A percentile compares a stretch with the other conserved stretches of the same genome.
Conservation (phyloP, 2,113 vertebrate genomes). For the Ursus arctos region DNA sequence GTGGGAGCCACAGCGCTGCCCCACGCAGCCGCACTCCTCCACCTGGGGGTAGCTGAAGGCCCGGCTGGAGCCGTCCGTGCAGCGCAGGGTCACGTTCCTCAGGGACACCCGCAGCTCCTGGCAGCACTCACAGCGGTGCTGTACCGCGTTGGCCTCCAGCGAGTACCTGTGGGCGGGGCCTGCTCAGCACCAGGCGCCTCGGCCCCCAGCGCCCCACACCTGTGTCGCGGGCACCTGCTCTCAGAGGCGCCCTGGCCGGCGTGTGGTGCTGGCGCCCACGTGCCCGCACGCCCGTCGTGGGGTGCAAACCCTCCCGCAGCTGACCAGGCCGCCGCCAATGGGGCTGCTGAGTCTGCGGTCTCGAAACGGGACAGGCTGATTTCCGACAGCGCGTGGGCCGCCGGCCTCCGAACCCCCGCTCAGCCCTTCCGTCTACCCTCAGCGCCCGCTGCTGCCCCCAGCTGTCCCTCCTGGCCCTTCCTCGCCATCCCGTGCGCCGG, state of each 20-base stretch:
- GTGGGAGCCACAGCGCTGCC: constrained; percentile 49
- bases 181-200: not conserved
- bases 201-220: not conserved
- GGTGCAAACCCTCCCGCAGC: not conserved
- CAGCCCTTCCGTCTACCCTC: no score
- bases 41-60: constrained; percentile 82
- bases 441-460: not conserved
- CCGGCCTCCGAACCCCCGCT: not conserved
- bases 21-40: constrained; percentile 87
- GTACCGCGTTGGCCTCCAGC: constrained; percentile 7
- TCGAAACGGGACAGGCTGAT: rapidly evolving
- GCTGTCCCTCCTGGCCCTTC: no score
- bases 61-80: constrained; percentile 73
- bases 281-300: rapidly evolving
- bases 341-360: rapidly evolving
- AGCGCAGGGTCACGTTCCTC: constrained; percentile 79
- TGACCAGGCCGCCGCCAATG: rapidly evolving
- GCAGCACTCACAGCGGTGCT: constrained; percentile 86
- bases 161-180: constrained; percentile 85
- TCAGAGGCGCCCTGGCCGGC: rapidly evolving
- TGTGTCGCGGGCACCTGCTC: rapidly evolving
- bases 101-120: constrained; percentile 83
- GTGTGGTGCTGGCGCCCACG: rapidly evolving
- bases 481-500: rapidly evolving
- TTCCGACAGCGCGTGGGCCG: rapidly evolving